Conservation (phyloP, 2,113 vertebrate species). For the Sterna hirundo region DNA sequence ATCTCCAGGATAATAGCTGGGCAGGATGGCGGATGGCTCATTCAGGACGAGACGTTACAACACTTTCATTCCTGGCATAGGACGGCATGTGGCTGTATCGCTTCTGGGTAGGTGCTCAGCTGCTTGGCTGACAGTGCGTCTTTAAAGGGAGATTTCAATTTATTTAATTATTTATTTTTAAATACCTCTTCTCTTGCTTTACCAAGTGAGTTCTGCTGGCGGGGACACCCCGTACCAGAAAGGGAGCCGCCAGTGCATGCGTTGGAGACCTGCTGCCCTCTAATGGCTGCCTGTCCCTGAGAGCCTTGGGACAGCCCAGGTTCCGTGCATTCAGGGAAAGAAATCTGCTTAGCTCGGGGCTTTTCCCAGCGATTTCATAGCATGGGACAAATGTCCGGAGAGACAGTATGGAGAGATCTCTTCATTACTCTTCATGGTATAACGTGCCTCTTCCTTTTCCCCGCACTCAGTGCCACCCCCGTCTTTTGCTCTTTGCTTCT, state of each 20-base stretch:
- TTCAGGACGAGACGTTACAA: constrained; percentile 14
- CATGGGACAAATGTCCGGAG: neutral
- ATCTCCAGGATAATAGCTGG: neutral
- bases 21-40: neutral
- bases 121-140: neutral
- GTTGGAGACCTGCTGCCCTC: constrained; percentile 71
- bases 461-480: neutral
- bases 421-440: neutral
- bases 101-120: neutral
- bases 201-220: neutral
- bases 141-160: neutral
- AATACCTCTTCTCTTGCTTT: constrained; percentile 13
- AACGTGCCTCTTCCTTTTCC: neutral
- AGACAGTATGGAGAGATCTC: neutral
- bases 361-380: neutral
- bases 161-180: neutral
- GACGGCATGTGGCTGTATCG: neutral
- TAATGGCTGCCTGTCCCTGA: constrained; percentile 22
- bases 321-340: neutral
- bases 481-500: neutral
- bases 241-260: neutral
- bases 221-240: neutral
- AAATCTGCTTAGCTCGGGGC: neutral
- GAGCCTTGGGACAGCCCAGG: neutral
- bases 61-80: neutral